Evolutionary conservation across 2,888 invertebrate genomes (phyloP).

Genomic region (Bombylius major): DNA sequence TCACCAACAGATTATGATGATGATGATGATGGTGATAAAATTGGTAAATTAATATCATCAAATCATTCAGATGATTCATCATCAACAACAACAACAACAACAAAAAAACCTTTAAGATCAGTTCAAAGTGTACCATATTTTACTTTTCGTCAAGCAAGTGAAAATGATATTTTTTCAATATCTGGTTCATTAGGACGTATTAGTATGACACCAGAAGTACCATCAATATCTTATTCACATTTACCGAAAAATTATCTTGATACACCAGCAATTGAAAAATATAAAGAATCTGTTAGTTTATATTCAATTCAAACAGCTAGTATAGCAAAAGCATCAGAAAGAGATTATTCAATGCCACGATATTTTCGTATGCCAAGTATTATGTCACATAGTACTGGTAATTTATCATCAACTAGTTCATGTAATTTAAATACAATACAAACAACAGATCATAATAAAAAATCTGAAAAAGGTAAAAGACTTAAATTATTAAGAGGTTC

Average conservation of each 20-base stretch:
- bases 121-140: constrained; percentile 35
- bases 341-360: constrained; percentile 50
- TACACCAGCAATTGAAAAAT: constrained; percentile 36
- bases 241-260: constrained; percentile 37
- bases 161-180: constrained; percentile 35
- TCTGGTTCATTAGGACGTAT: constrained; percentile 28
- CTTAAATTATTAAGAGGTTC: constrained; percentile 32
- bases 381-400: constrained; percentile 30
- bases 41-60: constrained; percentile 14
- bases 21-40: constrained; percentile 18
- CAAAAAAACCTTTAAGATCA: constrained; percentile 26
- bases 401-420: constrained; percentile 13
- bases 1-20: not conserved
- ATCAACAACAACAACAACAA: constrained; percentile 11
- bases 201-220: constrained; percentile 39
- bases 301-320: constrained; percentile 42
- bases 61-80: constrained; percentile 24
- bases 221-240: constrained; percentile 34
- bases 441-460: constrained; percentile 20
- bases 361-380: constrained; percentile 41
- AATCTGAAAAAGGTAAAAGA: constrained; percentile 33
- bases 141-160: constrained; percentile 29
- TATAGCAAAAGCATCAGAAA: constrained; percentile 34
- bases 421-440: constrained; percentile 19
- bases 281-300: constrained; percentile 33